Evolutionary conservation across 2,797 vertebrate genomes (phyloP), one percentile per base, ranked within the genome.

Genomic region (Clarias fuscus): DNA sequence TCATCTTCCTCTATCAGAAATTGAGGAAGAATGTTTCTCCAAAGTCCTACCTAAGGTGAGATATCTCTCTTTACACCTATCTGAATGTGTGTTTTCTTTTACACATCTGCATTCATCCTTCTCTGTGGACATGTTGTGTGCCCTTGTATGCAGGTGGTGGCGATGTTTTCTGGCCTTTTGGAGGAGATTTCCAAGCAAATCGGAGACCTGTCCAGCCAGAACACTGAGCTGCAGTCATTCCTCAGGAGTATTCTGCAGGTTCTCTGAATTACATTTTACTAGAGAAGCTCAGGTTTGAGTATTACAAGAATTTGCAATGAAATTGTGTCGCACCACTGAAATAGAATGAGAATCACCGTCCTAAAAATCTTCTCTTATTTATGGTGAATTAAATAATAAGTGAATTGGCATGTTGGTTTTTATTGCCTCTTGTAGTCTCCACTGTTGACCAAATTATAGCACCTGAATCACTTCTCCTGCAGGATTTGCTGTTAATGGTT

Each of bases 31-130:
- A 27, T 97, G 97, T 90, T 97, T 98, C 91, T 97, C 97, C 18
- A 96, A 96, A 93, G 93, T 97, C 64, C 90, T 99, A 75, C 98
- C 98, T 84, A 97, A 98, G 97, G 98, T 99, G 94, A 82, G 84
- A 13, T 24, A 2, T 40, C 17, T 15, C 20, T 15, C 27, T 64
- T 14, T 10, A 20, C 33, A 43, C 3, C 10, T 30, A 30, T 15
- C 7, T 24, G 11, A 64, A 3, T 48, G 18, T 33, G 67, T 89
- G 14, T 78, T 70, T 72, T 70, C 4, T 83, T 22, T 18, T 2
- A 61, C 71, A 56, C 37, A 43, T 17, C 5, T 71, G 4, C 13
- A 43, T 48, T 30, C 20, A 33, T 61, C 14, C 67, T 73, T 58
- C 15, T 64, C 0, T 40, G 11, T 48, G 20, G 37, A 62, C 37